Conservation (phyloP, 1,140 invertebrate genomes). For the Arctopsyche grandis region DNA sequence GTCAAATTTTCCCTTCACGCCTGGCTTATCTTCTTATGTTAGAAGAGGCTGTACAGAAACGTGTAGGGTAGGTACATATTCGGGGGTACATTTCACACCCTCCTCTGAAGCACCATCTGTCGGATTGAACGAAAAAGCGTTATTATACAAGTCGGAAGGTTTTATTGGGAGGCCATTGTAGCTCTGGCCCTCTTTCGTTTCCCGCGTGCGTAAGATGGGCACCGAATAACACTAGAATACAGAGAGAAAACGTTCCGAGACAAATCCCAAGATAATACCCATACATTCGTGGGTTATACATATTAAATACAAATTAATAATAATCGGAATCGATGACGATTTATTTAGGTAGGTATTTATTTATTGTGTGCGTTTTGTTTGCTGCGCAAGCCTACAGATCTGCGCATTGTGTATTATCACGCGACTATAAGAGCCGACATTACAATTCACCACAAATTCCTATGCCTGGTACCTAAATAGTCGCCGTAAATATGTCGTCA, state of each 20-base stretch:
- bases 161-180: slow-evolving; percentile 31
- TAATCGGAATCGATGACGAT: background rate
- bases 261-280: no score
- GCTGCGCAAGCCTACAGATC: background rate
- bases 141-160: slow-evolving; percentile 34
- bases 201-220: no score
- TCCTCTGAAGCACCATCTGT: slow-evolving; percentile 29
- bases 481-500: slow-evolving; percentile 31
- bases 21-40: background rate
- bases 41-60: slow-evolving; percentile 16
- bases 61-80: background rate
- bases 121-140: slow-evolving; percentile 30
- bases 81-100: slow-evolving; percentile 6
- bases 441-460: slow-evolving; percentile 45
- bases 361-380: background rate
- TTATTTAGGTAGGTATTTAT: background rate
- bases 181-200: background rate
- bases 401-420: slow-evolving; percentile 33
- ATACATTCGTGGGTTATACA: no score
- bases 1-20: background rate
- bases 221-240: no score
- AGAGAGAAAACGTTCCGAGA: no score
- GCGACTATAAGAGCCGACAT: slow-evolving; percentile 17
- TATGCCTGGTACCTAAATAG: slow-evolving; percentile 37
- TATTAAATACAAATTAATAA: no score